These are phyloP conservation scores for Ondatra zibethicus DNA, from an alignment of 2,113 vertebrate genomes.

Conservation along the genomic window DNA sequence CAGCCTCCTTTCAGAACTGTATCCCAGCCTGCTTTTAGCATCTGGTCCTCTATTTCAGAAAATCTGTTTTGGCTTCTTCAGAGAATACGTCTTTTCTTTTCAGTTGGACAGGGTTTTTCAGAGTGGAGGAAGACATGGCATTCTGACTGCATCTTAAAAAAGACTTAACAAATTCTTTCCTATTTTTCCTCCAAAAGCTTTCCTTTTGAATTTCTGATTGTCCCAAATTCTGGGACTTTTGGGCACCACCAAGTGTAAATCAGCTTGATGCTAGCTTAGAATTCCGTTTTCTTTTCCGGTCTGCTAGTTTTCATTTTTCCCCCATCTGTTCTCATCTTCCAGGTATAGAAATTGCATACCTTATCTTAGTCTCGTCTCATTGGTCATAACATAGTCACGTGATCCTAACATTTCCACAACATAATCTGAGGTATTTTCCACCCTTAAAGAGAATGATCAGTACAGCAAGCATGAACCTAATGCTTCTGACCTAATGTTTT, in stretches of 20 bases:
- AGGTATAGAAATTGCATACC: not conserved
- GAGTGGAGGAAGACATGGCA: not conserved
- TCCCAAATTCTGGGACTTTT: not conserved
- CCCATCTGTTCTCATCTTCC: not conserved
- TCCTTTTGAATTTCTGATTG: not conserved
- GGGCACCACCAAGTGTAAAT: not conserved
- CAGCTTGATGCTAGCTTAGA: not conserved
- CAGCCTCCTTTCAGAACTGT: not conserved
- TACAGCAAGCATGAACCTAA: not conserved
- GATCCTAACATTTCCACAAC: not conserved
- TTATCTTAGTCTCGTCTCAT: not conserved
- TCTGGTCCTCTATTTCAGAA: not conserved
- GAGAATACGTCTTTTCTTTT: conserved; percentile 37
- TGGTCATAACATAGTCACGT: not conserved
- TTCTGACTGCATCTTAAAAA: conserved; percentile 30
- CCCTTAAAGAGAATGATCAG: not conserved
- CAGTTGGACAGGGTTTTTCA: not conserved
- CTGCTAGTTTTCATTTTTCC: not conserved
- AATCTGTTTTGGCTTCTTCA: conserved; percentile 2
- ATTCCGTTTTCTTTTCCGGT: not conserved
- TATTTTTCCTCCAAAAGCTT: not conserved
- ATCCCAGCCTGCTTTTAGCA: not conserved
- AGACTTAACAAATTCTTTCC: conserved; percentile 1
- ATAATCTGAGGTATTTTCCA: not conserved
- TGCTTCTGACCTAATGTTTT: not conserved